Base-by-base conservation (phyloP, 2,888 invertebrate species). In the Vanessa cardui region DNA sequence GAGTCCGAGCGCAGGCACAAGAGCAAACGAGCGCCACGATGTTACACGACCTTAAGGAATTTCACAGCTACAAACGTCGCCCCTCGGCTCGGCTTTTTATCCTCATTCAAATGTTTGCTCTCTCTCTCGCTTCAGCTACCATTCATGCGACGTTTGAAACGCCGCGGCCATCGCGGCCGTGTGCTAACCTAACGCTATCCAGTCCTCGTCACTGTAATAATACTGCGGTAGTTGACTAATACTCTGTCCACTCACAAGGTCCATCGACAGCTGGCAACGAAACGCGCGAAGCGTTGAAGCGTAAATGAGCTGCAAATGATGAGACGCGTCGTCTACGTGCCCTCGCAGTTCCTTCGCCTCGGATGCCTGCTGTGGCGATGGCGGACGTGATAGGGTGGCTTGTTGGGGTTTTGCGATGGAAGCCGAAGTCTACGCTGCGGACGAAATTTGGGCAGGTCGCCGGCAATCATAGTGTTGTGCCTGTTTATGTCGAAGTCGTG, bases 401-500 rank as follows among this genome's bases (percentile, higher is more conserved):
- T 89, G 78, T 88, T 85, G 78, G 89, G 80, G 83, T 89, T 90
- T 74, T 84, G 86, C 71, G 85, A 80, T 63, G 87, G 81, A 31
- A 86, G 88, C 74, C 88, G 84, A 70, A 81, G 85, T 78, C 86
- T 88, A 86, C 87, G 93, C 89, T 85, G 90, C 80, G 85, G 88
- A 73, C 88, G 91, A 85, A 87, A 85, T 78, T 87, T 87, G 77
- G 86, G 83, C 77, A 77, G 60, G 76, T 92, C 91, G 77, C 93
- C 93, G 67, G 93, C 93, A 77, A 94, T 87, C 80, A 91, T 82
- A 73, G 80, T 86, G 87, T 95, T 95, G 93, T 95, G 95, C 77
- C 90, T 87, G 84, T 87, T 89, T 81, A 95, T 94, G 84, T 94
- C 93, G 90, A 94, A 94, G 81, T 93, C 93, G 82, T 94, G 92